Conservation (phyloP, 2,113 vertebrate genomes). For the Engystomops pustulosus region DNA sequence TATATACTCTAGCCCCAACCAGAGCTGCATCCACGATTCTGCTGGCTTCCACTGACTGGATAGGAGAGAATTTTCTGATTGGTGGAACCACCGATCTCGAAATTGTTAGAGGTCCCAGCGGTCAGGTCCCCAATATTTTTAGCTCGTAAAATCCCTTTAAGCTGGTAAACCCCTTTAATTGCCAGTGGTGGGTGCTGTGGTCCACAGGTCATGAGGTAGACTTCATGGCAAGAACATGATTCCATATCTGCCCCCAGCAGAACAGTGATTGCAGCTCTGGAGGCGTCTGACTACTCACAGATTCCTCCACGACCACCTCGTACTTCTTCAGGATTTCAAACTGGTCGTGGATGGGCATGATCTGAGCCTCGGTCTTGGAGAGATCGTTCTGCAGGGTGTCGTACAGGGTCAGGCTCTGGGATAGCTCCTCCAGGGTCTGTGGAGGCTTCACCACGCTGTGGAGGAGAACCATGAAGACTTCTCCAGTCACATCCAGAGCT, state of each 20-base stretch:
- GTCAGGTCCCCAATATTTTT: too few relatives aligned
- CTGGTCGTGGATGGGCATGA: constrained; percentile 84
- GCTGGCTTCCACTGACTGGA: too few relatives aligned
- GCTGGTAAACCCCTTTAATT: too few relatives aligned
- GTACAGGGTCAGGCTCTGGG: constrained; percentile 75
- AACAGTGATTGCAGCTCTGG: background rate
- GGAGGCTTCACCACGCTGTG: constrained; percentile 75
- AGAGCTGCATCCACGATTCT: background rate
- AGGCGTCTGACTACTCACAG: constrained; percentile 68
- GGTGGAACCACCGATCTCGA: too few relatives aligned
- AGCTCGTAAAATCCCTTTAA: too few relatives aligned
- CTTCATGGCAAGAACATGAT: too few relatives aligned
- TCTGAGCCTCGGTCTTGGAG: constrained; percentile 75
- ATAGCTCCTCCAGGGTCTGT: constrained; percentile 79
- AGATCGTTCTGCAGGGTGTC: constrained; percentile 77
- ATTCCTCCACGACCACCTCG: constrained; percentile 76
- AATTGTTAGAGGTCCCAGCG: too few relatives aligned
- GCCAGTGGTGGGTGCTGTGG: too few relatives aligned
- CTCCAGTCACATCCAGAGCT: background rate
- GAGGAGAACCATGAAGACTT: background rate
- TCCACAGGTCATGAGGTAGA: too few relatives aligned
- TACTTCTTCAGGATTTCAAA: constrained; percentile 87
- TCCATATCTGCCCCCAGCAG: too few relatives aligned
- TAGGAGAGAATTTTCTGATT: too few relatives aligned
- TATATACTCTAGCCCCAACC: too few relatives aligned